Base-by-base conservation (phyloP, 2,797 vertebrate species). In the Urophycis tenuis region DNA sequence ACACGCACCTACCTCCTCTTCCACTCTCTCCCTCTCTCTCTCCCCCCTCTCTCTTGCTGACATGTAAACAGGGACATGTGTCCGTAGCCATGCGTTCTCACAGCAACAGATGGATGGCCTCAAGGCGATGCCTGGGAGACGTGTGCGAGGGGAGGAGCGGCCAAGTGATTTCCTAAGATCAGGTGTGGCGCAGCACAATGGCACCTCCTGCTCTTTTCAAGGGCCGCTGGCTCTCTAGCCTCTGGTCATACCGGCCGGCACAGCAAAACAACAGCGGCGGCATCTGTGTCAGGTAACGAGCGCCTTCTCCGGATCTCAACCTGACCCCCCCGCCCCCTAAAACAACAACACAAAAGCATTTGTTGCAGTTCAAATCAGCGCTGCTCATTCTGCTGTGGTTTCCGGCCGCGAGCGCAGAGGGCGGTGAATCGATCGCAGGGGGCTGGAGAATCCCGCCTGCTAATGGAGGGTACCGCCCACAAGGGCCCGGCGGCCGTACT, bases 281-380 rank as follows among this genome's bases (percentile, higher is more conserved):
- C 91, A 92, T 92, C 91, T 92, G 90, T 91, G 91, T 86, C 90
- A 90, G 90, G 90, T 91, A 92, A 89, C 88, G 88, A 90, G 89
- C 87, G 87, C 85, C 77, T 81, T 77, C 78, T 90, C 90, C 87
- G 87, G 84, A 85, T 89, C 91, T 89, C 85, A 86, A 87, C 86
- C 86, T 53, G 60, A 67, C 60, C 12, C 9, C 60, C 10, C 53
- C 53, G 39, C 85, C 84, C 88, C 82, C 82, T 64, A n/a, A n/a
- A n/a, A n/a, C n/a, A n/a, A n/a, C n/a, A n/a, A n/a, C n/a, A n/a
- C n/a, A n/a, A n/a, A 41, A 81, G 88, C 91, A 91, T 92, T 91
- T 91, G 90, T 90, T 91, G 90, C 90, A 73, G 87, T 91, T 90
- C 89, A 85, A 91, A 89, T 92, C 91, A 90, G 87, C 88, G 90